Percentiles rank a stretch among this genome's conserved stretches.
Conservation (phyloP, 92 coral and sea anemone species). For the Muricea muricata region DNA sequence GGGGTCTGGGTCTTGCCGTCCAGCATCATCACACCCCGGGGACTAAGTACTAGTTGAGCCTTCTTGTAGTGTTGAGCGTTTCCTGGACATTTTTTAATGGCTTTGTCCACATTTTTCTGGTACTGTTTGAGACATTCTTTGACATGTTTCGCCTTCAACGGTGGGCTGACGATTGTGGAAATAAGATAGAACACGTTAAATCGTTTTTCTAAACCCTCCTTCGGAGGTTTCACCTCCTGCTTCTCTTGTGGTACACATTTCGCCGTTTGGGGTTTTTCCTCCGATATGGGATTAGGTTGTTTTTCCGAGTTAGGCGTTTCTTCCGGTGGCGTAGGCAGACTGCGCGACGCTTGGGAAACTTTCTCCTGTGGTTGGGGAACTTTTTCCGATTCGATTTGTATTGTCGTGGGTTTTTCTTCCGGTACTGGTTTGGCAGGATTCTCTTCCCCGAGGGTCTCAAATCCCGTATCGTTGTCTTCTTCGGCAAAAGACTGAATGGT, state of each 20-base stretch:
- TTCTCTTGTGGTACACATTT: constrained; percentile 3
- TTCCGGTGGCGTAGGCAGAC: too few species aligned
- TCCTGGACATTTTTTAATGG: constrained; percentile 69
- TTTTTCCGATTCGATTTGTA: not conserved
- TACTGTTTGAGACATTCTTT: constrained; percentile 90
- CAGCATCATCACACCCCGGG: constrained; percentile 83
- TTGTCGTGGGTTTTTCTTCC: not conserved
- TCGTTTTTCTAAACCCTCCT: constrained; percentile 69
- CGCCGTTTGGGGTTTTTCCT: not conserved
- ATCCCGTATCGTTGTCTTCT: constrained; percentile 10
- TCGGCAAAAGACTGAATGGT: constrained; percentile 24
- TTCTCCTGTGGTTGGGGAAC: not conserved
- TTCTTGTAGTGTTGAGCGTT: constrained; percentile 67
- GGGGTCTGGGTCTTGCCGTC: constrained; percentile 61
- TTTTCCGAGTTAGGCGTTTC: not conserved
- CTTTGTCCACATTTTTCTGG: constrained; percentile 77
- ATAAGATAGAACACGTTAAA: constrained; percentile 81
- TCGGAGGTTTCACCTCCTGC: too few species aligned
- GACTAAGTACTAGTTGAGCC: constrained; percentile 66
- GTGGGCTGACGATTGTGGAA: constrained; percentile 93
- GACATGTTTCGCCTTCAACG: constrained; percentile 87
- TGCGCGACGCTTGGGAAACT: not conserved
- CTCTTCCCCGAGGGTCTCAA: constrained; percentile 31
- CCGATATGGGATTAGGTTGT: constrained; percentile 1
- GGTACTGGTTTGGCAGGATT: not conserved